Evolutionary conservation across 2,888 invertebrate genomes (phyloP).

Genomic region (Tenthredo scrophulariae): DNA sequence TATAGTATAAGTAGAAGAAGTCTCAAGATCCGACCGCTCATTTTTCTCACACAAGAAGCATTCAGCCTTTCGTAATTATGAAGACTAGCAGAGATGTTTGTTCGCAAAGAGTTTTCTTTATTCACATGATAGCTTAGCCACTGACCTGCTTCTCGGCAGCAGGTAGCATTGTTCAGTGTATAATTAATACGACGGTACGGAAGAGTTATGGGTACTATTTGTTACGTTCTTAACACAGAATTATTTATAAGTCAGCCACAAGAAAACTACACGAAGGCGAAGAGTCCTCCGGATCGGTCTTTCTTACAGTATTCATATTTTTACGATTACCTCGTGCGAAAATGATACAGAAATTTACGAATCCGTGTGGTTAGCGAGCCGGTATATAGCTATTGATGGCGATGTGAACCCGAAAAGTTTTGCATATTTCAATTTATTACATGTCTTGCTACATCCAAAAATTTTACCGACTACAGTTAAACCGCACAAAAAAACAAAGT

Average conservation of each 20-base stretch:
- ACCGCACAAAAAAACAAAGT: background rate
- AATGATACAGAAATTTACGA: too few relatives aligned
- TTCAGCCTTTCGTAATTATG: background rate
- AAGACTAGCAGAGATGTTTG: background rate
- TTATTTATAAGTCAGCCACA: background rate
- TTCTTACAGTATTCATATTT: background rate
- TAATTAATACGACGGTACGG: background rate
- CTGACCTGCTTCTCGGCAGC: background rate
- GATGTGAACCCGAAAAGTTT: background rate
- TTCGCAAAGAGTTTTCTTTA: background rate
- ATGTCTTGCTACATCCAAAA: background rate
- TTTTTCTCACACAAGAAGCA: background rate
- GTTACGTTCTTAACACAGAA: background rate
- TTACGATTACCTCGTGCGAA: too few relatives aligned
- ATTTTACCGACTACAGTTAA: background rate
- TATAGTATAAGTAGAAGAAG: too few relatives aligned
- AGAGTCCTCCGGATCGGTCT: background rate
- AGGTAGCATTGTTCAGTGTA: background rate
- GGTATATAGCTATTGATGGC: too few relatives aligned
- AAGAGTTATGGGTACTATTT: background rate
- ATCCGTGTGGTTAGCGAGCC: too few relatives aligned
- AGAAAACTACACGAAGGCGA: background rate
- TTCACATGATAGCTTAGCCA: background rate
- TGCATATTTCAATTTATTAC: background rate
- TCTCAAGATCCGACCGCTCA: background rate